Conservation (phyloP, 2,888 invertebrate species). For the Eumacrocentrus americanus region DNA sequence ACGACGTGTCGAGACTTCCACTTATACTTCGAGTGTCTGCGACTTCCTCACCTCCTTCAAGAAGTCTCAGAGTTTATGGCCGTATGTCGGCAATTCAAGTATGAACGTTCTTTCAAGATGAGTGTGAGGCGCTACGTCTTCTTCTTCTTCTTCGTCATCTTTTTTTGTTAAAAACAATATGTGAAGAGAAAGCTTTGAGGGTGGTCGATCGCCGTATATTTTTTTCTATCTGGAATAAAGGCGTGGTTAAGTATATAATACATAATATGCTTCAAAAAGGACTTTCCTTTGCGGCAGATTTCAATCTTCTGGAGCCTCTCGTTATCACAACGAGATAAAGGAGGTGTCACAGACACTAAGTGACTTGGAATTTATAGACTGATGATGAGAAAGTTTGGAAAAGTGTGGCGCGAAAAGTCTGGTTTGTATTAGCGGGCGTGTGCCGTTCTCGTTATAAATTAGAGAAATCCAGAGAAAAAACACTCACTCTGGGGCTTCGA, state of each 20-base stretch:
- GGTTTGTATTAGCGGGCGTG: slow-evolving; percentile 45
- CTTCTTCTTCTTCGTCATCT: neutral
- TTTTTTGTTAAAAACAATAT: slow-evolving; percentile 5
- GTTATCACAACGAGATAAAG: slow-evolving; percentile 16
- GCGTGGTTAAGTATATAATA: slow-evolving; percentile 7
- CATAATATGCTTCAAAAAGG: neutral
- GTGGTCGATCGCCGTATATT: slow-evolving; percentile 5
- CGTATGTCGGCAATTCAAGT: slow-evolving; percentile 17
- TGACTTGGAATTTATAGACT: slow-evolving; percentile 36
- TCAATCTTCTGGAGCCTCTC: neutral
- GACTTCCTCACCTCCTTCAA: slow-evolving; percentile 8
- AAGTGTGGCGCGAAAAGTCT: slow-evolving; percentile 35
- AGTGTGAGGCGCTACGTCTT: neutral
- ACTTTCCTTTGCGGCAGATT: slow-evolving; percentile 7
- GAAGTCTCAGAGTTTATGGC: slow-evolving; percentile 11
- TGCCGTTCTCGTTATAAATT: slow-evolving; percentile 35
- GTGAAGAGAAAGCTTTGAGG: neutral
- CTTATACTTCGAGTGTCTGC: slow-evolving; percentile 39
- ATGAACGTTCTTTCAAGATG: slow-evolving; percentile 14
- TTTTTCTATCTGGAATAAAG: slow-evolving; percentile 5
- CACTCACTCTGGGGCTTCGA: neutral
- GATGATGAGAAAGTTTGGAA: slow-evolving; percentile 1
- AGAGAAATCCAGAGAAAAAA: slow-evolving; percentile 21
- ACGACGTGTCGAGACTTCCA: slow-evolving; percentile 48
- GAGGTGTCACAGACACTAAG: slow-evolving; percentile 24